Base-by-base conservation (phyloP, 2,888 invertebrate species). In the Ischnus inquisitorius region DNA sequence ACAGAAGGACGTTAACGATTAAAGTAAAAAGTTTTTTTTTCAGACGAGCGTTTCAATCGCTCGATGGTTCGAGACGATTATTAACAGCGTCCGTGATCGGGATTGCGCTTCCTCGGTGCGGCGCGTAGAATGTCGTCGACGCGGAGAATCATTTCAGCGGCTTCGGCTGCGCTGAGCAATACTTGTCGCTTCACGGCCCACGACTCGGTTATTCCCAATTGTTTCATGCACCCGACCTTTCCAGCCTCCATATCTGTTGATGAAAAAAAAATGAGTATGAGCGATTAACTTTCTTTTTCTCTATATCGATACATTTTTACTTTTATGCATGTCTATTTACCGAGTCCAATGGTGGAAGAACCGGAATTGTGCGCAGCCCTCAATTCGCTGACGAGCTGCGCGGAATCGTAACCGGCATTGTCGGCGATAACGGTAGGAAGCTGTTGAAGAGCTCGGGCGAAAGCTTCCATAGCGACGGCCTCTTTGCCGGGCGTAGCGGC, bases 341-440 rank as follows among this genome's bases (percentile, higher is more conserved):
- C 96, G 14, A 98, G 95, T 69, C 98, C 98, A 94, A 95, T 95
- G 1, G 97, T 96, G 87, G 93, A 94, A 83, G 97, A 96, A 71
- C 97, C 98, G 89, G 96, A 96, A 51, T 97, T 97, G 93, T 99
- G 99, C 8, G 96, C 96, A 8, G 99, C 99, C 86, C 98, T 95
- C 83, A 99, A 95, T 89, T 98, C 96, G n/a, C 98, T 97, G 78
- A 99, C 95, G 85, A 99, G 95, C 90, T 99, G 98, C 0, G 99
- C 98, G 62, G 99, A 98, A 95, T 99, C 99, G 93, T 97, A 99
- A 82, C 99, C 99, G 81, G 98, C 99, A 94, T 99, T 99, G 94
- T 99, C 99, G 48, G 99, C 98, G 86, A 99, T 99, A 78, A 98
- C 97, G 25, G 97, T 98, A 0, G 99, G 99, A 88, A 99, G 94